Evolutionary conservation across 2,797 vertebrate genomes (phyloP), one percentile per base, ranked within the genome.

Genomic region (Argentina silus): DNA sequence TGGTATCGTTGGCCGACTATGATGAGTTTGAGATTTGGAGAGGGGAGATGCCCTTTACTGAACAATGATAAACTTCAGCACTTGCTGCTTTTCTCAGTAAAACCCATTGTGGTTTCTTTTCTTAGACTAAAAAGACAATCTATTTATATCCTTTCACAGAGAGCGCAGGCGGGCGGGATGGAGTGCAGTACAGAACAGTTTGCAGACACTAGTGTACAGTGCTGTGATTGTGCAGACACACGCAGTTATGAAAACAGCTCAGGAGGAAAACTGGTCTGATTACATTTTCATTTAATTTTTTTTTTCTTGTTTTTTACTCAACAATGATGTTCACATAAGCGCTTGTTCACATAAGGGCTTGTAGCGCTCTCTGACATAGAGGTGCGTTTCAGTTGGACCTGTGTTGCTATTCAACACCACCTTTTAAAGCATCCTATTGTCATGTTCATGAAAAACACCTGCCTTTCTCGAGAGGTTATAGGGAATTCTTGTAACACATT

Each of bases 1-100:
- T 96, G 97, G 97, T 95, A 94, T 90, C 86, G 85, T 91, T 82
- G 87, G 79, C 84, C 69, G 88, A 89, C 86, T 90, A 91, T 81
- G 74, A 90, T 87, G 90, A 83, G 83, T 79, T 23, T 91, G 80
- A 83, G 90, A 68, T 74, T 50, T 62, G 47, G 36, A 64, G 42
- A 61, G 55, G 36, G 8, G n/a, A 72, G 77, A 80, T 83, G 87
- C 83, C 86, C 83, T 88, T 88, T 55, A 90, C 86, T 88, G 88
- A 91, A 90, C 87, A 90, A 91, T 87, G 88, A 86, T 85, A 86
- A 87, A 89, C 78, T 87, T 92, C 87, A 90, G 86, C 84, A 90
- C 87, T 91, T 85, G 78, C 88, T 90, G 91, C 80, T 81, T 85
- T 86, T 88, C 74, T 88, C 87, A 84, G 85, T 83, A 88, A 76